Base-by-base conservation (phyloP, 2,113 vertebrate species). In the Dasyprocta punctata region DNA sequence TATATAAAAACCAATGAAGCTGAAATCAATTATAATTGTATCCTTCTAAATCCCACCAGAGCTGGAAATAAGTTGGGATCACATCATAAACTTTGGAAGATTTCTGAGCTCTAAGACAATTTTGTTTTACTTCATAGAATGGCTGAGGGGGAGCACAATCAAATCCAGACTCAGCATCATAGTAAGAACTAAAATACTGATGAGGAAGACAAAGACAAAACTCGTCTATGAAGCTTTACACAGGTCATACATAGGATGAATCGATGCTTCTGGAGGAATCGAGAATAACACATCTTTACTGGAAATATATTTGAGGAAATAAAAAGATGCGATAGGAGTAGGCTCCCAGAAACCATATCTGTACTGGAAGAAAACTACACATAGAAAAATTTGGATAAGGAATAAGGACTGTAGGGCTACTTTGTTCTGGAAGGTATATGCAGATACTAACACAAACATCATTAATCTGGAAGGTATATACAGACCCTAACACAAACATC, bases 261-360 rank as follows among this genome's bases (percentile, higher is more conserved):
- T 54, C 56, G 84, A 36, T 33, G 5, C 16, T 87, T 54, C 33
- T n/a, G 20, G 30, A 54, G 58, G 93, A 85, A 69, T 38, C 5
- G 44, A 67, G 17, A 61, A 17, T 28, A 69, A 65, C 89, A 60
- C 17, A 12, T 38, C 17, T 83, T 44, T 54, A 13, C 30, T 85
- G 71, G 14, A 75, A 92, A 90, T 83, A 87, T 54, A 63, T 24
- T 86, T 83, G 26, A 80, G 26, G 30, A 77, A 90, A 54, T 67
- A 83, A 89, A 44, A 47, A 28, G 77, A 84, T 47, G 26, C 17
- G n/a, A 84, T 19, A 36, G 33, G 19, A 90, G 30, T n/a, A 75
- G 2, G 2, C 54, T 78, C 20, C 17, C 67, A 44, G 20, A 88
- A 73, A 44, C 28, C 54, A 44, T 47, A n/a, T 58, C 38, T 71